A percentile compares a stretch with the other conserved stretches of the same genome.
Evolutionary conservation across 2,888 invertebrate genomes (phyloP).

Genomic region (Diplolepis rosae): DNA sequence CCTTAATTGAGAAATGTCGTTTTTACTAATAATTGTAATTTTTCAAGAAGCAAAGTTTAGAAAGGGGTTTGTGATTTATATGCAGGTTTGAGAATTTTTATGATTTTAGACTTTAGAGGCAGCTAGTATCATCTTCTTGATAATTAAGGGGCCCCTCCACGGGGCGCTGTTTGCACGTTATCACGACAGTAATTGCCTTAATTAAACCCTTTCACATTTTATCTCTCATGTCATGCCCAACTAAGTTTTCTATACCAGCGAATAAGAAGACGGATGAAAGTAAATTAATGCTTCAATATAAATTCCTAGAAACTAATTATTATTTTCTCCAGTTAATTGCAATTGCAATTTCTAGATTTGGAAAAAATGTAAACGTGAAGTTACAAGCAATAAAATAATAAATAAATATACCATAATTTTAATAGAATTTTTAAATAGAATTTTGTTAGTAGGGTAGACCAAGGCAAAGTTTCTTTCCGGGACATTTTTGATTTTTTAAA

Average conservation of each 20-base stretch:
- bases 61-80: background rate
- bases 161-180: conserved; percentile 12
- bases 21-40: too few relatives aligned
- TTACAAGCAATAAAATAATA: too few relatives aligned
- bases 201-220: conserved; percentile 25
- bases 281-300: background rate
- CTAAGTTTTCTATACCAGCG: background rate
- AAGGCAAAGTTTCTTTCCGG: background rate
- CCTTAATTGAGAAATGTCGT: too few relatives aligned
- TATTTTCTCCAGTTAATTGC: background rate
- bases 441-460: too few relatives aligned
- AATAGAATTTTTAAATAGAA: too few relatives aligned
- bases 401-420: too few relatives aligned
- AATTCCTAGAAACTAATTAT: background rate
- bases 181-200: conserved; percentile 20
- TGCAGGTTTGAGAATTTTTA: background rate
- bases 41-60: too few relatives aligned
- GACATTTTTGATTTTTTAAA: too few relatives aligned
- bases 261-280: background rate
- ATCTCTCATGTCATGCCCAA: background rate
- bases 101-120: conserved; percentile 6
- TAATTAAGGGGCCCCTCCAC: conserved; percentile 18
- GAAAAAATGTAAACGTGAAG: too few relatives aligned
- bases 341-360: too few relatives aligned
- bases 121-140: conserved; percentile 20